phyloP scores from a whole-genome alignment of 2,888 invertebrate genomes.

The Disparrhopalites patrizii region DNA sequence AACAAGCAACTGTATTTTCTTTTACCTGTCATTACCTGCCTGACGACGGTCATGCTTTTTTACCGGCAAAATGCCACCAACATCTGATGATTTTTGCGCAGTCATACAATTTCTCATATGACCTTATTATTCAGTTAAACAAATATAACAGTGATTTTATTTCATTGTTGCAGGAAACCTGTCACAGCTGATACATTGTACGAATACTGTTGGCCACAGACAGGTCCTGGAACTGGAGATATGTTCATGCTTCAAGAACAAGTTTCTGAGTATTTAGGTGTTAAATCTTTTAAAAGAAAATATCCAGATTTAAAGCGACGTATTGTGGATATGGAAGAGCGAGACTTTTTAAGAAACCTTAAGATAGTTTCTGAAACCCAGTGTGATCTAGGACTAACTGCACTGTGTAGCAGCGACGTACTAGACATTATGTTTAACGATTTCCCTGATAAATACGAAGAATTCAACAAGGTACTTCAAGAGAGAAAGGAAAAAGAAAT shows the following conservation, averaged over 20 bases:
- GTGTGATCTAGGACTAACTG: slow-evolving; percentile 89
- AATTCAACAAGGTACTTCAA: slow-evolving; percentile 70
- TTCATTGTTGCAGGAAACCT: slow-evolving; percentile 49
- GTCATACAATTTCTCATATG: not conserved
- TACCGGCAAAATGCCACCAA: too few relatives aligned
- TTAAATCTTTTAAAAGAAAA: slow-evolving; percentile 94
- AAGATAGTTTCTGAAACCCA: slow-evolving; percentile 82
- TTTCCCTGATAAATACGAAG: slow-evolving; percentile 91
- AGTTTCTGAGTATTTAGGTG: slow-evolving; percentile 87
- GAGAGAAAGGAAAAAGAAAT: slow-evolving; percentile 67
- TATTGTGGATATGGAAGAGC: slow-evolving; percentile 82
- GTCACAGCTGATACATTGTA: slow-evolving; percentile 83
- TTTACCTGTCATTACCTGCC: too few relatives aligned
- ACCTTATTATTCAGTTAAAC: not conserved
- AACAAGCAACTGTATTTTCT: too few relatives aligned
- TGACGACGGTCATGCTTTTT: too few relatives aligned
- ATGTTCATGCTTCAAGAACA: slow-evolving; percentile 95
- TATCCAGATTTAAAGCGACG: slow-evolving; percentile 83
- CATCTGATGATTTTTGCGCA: not conserved
- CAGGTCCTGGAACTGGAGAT: slow-evolving; percentile 59
- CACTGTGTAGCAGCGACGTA: slow-evolving; percentile 86
- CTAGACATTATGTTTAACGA: slow-evolving; percentile 93
- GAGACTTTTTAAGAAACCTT: slow-evolving; percentile 77
- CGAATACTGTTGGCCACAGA: slow-evolving; percentile 88
- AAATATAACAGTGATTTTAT: not conserved